Evolutionary conservation across 1,140 invertebrate species (phyloP).

Genomic region (Galendromus occidentalis): DNA sequence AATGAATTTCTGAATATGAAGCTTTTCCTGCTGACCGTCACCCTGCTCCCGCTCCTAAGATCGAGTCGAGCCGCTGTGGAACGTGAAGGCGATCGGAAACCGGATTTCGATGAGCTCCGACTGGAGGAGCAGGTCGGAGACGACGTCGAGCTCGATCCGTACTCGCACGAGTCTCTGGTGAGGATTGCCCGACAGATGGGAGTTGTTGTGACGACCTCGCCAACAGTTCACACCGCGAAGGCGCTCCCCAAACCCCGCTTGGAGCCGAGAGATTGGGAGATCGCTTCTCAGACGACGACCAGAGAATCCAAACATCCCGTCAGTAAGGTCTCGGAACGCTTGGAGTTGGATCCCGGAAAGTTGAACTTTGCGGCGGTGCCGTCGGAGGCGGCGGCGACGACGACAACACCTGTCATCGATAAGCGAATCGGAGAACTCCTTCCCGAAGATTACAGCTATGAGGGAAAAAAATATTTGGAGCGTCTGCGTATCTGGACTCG

Average conservation of each 20-base stretch:
- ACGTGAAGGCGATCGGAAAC: neutral
- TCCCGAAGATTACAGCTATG: neutral
- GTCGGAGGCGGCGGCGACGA: no score
- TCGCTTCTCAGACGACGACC: neutral
- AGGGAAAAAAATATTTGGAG: neutral
- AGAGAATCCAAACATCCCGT: neutral
- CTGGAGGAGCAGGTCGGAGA: neutral
- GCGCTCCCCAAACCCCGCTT: neutral
- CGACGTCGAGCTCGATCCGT: neutral
- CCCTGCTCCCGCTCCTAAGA: neutral
- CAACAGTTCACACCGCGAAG: neutral
- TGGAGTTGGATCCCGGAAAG: neutral
- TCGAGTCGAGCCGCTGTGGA: neutral
- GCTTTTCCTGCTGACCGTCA: no score
- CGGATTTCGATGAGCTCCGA: neutral
- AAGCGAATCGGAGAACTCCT: neutral
- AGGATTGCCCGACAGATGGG: neutral
- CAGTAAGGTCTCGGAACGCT: neutral
- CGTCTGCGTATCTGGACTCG: neutral
- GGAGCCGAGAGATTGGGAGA: neutral
- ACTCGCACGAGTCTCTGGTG: slow-evolving; percentile 1
- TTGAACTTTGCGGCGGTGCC: neutral
- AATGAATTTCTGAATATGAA: no score
- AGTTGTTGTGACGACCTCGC: neutral
- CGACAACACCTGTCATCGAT: neutral